Evolutionary conservation across 2,888 invertebrate species (phyloP).

Genomic region (Ecliptopera silaceata): DNA sequence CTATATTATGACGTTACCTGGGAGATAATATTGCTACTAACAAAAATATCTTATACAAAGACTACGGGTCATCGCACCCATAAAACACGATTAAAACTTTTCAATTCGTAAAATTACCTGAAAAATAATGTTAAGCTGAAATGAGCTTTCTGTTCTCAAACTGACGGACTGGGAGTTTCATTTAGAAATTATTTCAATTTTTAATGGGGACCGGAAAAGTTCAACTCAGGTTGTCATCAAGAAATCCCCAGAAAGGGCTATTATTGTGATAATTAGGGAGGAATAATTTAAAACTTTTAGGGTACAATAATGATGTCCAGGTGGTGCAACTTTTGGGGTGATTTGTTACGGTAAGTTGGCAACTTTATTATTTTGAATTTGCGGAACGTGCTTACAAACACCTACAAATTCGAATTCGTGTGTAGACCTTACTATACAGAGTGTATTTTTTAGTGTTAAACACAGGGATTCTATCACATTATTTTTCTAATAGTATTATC

Average conservation of each 20-base stretch:
- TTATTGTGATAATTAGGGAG: constrained; percentile 60
- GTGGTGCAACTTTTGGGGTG: constrained; percentile 19
- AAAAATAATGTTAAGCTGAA: too few species aligned
- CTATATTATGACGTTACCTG: too few species aligned
- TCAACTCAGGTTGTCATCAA: constrained; percentile 47
- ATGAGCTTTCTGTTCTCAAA: constrained; percentile 16
- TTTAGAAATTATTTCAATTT: constrained; percentile 32
- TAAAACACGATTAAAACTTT: constrained; percentile 21
- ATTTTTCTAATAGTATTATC: too few species aligned
- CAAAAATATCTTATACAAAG: too few species aligned
- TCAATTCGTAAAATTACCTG: constrained; percentile 14
- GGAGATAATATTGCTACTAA: too few species aligned
- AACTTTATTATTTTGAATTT: constrained; percentile 13
- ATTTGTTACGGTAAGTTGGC: constrained; percentile 13
- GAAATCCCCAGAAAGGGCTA: constrained; percentile 47
- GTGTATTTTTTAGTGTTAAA: too few species aligned
- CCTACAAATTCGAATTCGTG: neutral
- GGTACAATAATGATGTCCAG: constrained; percentile 29
- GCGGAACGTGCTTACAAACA: neutral
- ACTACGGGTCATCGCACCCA: too few species aligned
- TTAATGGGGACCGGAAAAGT: constrained; percentile 38
- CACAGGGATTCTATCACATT: too few species aligned
- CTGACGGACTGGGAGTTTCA: constrained; percentile 14
- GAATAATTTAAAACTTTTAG: constrained; percentile 38
- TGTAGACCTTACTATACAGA: too few species aligned